Conservation (phyloP, 2,113 vertebrate genomes). For the Colinus virginianus region DNA sequence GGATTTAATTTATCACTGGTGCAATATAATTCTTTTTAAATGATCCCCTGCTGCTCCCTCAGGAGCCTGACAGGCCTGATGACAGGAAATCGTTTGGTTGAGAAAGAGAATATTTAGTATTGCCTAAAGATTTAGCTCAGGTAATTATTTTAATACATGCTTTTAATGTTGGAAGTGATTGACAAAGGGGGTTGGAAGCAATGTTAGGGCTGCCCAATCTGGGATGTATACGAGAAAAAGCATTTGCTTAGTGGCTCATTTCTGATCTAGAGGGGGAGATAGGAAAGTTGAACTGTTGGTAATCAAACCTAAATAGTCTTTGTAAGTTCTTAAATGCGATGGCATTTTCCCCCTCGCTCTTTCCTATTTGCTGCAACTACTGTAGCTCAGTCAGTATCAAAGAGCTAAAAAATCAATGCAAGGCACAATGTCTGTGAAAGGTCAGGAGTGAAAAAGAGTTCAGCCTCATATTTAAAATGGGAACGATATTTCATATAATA, state of each 20-base stretch:
- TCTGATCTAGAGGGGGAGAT: background rate
- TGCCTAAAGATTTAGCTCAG: slow-evolving; percentile 66
- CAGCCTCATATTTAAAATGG: slow-evolving; percentile 57
- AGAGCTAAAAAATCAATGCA: slow-evolving; percentile 68
- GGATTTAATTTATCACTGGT: slow-evolving; percentile 79
- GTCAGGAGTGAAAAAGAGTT: slow-evolving; percentile 64
- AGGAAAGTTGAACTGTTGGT: slow-evolving; percentile 39
- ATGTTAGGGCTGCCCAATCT: slow-evolving; percentile 62
- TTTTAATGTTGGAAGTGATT: slow-evolving; percentile 65
- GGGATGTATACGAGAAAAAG: slow-evolving; percentile 30
- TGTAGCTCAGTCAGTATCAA: slow-evolving; percentile 45
- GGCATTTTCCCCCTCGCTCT: slow-evolving; percentile 26
- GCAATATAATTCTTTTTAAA: slow-evolving; percentile 78
- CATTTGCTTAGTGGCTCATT: slow-evolving; percentile 6
- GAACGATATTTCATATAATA: slow-evolving; percentile 42
- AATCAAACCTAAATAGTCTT: slow-evolving; percentile 50
- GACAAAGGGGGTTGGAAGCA: slow-evolving; percentile 53
- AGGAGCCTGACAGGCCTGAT: slow-evolving; percentile 58
- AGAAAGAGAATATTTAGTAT: slow-evolving; percentile 78
- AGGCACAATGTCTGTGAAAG: slow-evolving; percentile 40
- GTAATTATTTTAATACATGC: slow-evolving; percentile 70
- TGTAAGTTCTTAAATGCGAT: slow-evolving; percentile 4
- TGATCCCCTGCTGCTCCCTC: slow-evolving; percentile 69
- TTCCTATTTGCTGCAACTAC: slow-evolving; percentile 5
- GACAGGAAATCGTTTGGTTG: slow-evolving; percentile 82